These are phyloP conservation scores for Silurus asotus DNA, from an alignment of 2,113 vertebrate genomes.

Conservation along the genomic window DNA sequence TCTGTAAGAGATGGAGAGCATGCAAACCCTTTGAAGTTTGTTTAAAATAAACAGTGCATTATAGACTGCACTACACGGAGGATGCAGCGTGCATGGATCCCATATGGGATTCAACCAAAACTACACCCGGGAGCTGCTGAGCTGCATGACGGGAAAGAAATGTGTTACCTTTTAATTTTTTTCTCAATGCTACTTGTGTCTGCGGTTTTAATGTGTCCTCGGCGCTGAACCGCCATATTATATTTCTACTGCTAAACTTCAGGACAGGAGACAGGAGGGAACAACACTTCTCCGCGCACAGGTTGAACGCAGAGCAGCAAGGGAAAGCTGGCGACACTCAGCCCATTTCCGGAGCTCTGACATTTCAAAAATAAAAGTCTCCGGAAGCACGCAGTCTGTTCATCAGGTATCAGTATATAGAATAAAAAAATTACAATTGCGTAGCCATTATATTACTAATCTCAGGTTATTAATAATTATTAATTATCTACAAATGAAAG, in stretches of 20 bases:
- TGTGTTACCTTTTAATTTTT: conserved; percentile 74
- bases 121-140: too few relatives aligned
- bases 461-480: not conserved
- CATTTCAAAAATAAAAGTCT: conserved; percentile 47
- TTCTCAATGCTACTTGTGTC: conserved; percentile 70
- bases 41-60: not conserved
- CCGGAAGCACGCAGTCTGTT: fast-evolving
- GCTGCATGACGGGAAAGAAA: not conserved
- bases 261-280: not conserved
- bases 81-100: not conserved
- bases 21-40: not conserved
- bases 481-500: too few relatives aligned
- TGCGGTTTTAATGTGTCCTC: conserved; percentile 60
- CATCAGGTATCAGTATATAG: too few relatives aligned
- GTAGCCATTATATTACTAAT: not conserved
- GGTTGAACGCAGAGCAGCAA: not conserved
- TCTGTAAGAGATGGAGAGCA: not conserved
- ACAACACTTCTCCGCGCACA: not conserved
- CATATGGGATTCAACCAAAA: not conserved
- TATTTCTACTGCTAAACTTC: not conserved
- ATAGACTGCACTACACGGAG: not conserved
- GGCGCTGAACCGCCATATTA: conserved; percentile 67
- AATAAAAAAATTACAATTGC: too few relatives aligned
- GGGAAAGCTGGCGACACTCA: not conserved
- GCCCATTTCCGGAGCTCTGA: not conserved